Evolutionary conservation across 2,113 vertebrate species (phyloP), one percentile per base, ranked within the genome.

Genomic region (Silurus asotus): DNA sequence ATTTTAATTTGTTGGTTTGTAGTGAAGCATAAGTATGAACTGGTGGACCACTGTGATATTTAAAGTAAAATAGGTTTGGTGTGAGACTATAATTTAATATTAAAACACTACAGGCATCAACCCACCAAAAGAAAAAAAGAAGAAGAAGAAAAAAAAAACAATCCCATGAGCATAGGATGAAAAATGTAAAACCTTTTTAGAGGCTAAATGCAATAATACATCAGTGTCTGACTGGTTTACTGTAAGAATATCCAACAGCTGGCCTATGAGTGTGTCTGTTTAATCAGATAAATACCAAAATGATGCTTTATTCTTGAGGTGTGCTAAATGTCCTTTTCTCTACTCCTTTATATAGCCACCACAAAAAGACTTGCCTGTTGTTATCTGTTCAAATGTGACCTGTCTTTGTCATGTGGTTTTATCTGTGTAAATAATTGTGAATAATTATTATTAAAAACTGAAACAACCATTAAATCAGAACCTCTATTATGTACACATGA

Each of bases 401-500:
- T 85, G 58, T 89, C 76, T 75, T 77, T 55, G 64, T 74, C 72
- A 80, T 83, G 56, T 84, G 88, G 89, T 85, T 77, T 78, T 81
- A 91, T 65, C 23, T 78, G 88, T 94, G 93, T 95, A 94, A 93
- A 94, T 94, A 94, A 94, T 94, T 90, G 86, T 89, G 84, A 90
- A 92, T 88, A 93, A 93, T 92, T 83, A 93, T 91, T 70, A 70
- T 37, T 59, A 69, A 72, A 84, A 92, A 67, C 48, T 77, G 49
- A 49, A 77, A 89, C 92, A 48, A 84, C 11, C 45, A 59, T 53
- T 83, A 74, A 80, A 49, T 55, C 51, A 77, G 17, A 25, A 55
- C 49, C 51, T 55, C 23, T 8, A 8, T n/a, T 56, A 25, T 77
- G 51, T 51, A 56, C 5, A 48, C 8, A 5, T 76, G 53, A n/a